phyloP scores from a whole-genome alignment of 2,113 vertebrate species.

The Oreamnos americanus region DNA sequence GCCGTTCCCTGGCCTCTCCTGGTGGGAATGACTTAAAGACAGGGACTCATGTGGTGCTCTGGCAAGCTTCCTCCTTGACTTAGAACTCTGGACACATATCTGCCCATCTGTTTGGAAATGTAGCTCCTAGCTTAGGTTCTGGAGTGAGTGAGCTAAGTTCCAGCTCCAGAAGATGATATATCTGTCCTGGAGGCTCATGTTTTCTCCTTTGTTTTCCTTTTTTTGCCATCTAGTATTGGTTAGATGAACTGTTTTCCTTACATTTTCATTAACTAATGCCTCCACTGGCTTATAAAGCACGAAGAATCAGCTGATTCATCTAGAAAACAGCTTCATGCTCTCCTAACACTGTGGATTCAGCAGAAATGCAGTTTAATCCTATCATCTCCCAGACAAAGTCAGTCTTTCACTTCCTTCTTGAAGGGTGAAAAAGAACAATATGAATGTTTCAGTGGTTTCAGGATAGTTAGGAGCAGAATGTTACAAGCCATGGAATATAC shows the following conservation, averaged over 20 bases:
- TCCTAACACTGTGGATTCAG: constrained; percentile 65
- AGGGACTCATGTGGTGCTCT: not conserved
- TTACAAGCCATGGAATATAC: constrained; percentile 57
- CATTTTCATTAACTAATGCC: constrained; percentile 36
- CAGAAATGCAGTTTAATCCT: constrained; percentile 59
- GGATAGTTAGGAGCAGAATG: constrained; percentile 50
- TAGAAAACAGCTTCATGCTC: constrained; percentile 44
- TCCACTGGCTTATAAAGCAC: constrained; percentile 20
- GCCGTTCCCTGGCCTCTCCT: not conserved
- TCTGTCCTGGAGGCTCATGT: not conserved
- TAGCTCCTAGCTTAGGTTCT: constrained; percentile 9
- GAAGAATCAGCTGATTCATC: constrained; percentile 70
- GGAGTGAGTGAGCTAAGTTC: not conserved
- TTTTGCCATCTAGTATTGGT: not conserved
- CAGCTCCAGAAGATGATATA: not conserved
- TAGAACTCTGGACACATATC: not conserved
- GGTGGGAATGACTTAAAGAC: not conserved
- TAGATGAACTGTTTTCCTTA: constrained; percentile 15
- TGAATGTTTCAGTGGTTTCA: constrained; percentile 53
- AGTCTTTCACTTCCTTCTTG: constrained; percentile 45
- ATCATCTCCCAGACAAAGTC: constrained; percentile 60
- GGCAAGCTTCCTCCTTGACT: not conserved
- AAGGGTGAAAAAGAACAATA: not conserved
- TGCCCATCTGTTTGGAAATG: not conserved
- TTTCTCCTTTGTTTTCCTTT: constrained; percentile 45